Percentiles rank a stretch among this genome's conserved stretches.
phyloP scores from a whole-genome alignment of 1,140 invertebrate genomes.

The Temnothorax curvispinosus region DNA sequence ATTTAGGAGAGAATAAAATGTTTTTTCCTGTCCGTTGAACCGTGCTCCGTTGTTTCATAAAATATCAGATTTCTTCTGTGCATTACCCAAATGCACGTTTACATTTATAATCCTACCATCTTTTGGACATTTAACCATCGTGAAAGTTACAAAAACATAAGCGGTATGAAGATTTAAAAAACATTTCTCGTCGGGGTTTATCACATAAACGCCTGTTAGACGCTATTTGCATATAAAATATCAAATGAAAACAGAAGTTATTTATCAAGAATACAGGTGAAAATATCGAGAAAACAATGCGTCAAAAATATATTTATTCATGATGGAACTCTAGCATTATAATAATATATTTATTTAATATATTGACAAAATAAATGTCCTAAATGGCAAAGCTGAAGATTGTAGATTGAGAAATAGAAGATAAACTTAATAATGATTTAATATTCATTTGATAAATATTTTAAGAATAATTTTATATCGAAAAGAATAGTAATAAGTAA shows the following conservation, averaged over 20 bases:
- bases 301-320: slow-evolving; percentile 21
- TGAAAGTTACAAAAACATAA: slow-evolving; percentile 34
- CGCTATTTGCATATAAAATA: slow-evolving; percentile 15
- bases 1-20: slow-evolving; percentile 56
- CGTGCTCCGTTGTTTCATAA: slow-evolving; percentile 57
- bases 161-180: slow-evolving; percentile 14
- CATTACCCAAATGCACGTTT: slow-evolving; percentile 50
- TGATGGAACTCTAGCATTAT: background rate
- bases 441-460: background rate
- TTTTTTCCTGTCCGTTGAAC: slow-evolving; percentile 55
- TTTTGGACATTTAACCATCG: slow-evolving; percentile 49
- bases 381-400: background rate
- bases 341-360: slow-evolving; percentile 4
- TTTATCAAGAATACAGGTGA: background rate
- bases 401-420: background rate
- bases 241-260: slow-evolving; percentile 32
- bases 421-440: background rate
- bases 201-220: slow-evolving; percentile 46
- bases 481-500: background rate
- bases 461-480: background rate
- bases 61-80: slow-evolving; percentile 62
- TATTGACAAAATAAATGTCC: background rate
- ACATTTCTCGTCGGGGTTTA: slow-evolving; percentile 13
- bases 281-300: slow-evolving; percentile 22
- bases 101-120: slow-evolving; percentile 58